Base-by-base conservation (phyloP, 2,888 invertebrate species). In the Erebia epiphron region DNA sequence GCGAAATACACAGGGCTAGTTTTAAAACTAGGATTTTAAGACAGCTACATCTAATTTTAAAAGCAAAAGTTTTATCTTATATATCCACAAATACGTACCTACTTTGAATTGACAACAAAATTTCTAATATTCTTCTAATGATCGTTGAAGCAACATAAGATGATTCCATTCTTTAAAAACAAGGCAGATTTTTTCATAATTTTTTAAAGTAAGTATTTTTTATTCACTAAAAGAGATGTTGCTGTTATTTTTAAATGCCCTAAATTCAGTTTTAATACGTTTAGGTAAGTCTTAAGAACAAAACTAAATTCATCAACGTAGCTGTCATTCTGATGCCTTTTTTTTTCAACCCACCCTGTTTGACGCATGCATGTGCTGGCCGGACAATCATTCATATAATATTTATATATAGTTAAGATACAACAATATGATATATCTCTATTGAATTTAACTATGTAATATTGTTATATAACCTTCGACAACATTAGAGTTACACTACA, bases 351-450 rank as follows among this genome's bases (percentile, higher is more conserved):
- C 14, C 49, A 62, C 49, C 49, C 62, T 49, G 21, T 49, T 80
- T 86, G 85, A 85, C 83, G 86, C 88, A 88, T 87, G 86, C 89
- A 86, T 85, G 79, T 81, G 81, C 84, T 92, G 92, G 92, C 92
- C 92, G 92, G 92, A 92, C 87, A 82, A 83, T 87, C 86, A 83
- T 86, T 87, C 85, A 83, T 85, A 87, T 49, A 2, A 13, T 54
- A 54, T 16, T 8, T 54, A 16, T 54, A 9, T 85, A 79, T 84
- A 81, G 82, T 88, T 88, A 89, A 87, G 83, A 88, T 91, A 91
- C 91, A 92, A 92, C 91, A 90, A 88, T 89, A 83, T 85, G 86
- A 89, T 86, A 90, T 89, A 86, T 90, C 87, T 91, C 86, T 89
- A 92, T 89, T 83, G 88, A 84, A 86, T 87, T 87, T 87, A 89